Percentiles rank a stretch among this genome's conserved stretches.
Conservation (phyloP, 1,140 invertebrate genomes). For the Conopomorpha cramerella region DNA sequence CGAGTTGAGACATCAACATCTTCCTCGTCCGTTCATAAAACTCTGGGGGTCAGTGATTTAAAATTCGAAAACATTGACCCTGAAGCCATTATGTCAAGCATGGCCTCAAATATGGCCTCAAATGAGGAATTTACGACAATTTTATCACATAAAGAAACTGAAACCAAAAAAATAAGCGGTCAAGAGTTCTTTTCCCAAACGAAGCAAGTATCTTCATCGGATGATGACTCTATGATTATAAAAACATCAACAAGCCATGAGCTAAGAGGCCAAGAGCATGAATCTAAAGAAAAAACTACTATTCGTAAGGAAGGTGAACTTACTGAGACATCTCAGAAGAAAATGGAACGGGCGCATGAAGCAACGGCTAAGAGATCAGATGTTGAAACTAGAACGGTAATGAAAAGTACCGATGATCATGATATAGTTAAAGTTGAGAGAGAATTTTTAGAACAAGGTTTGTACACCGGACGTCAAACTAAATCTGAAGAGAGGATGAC, state of each 20-base stretch:
- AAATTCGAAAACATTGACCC: slow-evolving; percentile 47
- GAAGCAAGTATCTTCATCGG: slow-evolving; percentile 50
- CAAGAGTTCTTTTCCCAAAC: slow-evolving; percentile 55
- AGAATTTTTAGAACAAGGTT: slow-evolving; percentile 50
- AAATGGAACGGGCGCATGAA: slow-evolving; percentile 52
- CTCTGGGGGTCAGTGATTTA: slow-evolving; percentile 30
- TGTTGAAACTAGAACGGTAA: slow-evolving; percentile 48
- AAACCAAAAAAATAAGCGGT: slow-evolving; percentile 50
- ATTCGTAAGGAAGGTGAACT: slow-evolving; percentile 44
- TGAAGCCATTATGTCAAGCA: slow-evolving; percentile 40
- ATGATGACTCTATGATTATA: slow-evolving; percentile 53
- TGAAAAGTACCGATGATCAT: slow-evolving; percentile 45
- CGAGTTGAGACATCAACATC: slow-evolving; percentile 42
- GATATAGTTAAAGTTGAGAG: slow-evolving; percentile 44
- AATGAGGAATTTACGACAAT: slow-evolving; percentile 41
- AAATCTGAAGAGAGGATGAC: slow-evolving; percentile 61
- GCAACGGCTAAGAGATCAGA: slow-evolving; percentile 48
- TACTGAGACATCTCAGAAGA: slow-evolving; percentile 49
- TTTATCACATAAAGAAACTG: slow-evolving; percentile 52
- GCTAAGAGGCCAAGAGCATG: slow-evolving; percentile 51
- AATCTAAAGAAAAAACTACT: slow-evolving; percentile 49
- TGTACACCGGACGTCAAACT: slow-evolving; percentile 53
- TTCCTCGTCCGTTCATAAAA: slow-evolving; percentile 44
- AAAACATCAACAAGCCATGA: slow-evolving; percentile 54
- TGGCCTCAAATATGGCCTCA: slow-evolving; percentile 37